These are phyloP conservation scores for Drosophila leonis DNA, from an alignment of 2,888 invertebrate genomes.

Conservation along the genomic window DNA sequence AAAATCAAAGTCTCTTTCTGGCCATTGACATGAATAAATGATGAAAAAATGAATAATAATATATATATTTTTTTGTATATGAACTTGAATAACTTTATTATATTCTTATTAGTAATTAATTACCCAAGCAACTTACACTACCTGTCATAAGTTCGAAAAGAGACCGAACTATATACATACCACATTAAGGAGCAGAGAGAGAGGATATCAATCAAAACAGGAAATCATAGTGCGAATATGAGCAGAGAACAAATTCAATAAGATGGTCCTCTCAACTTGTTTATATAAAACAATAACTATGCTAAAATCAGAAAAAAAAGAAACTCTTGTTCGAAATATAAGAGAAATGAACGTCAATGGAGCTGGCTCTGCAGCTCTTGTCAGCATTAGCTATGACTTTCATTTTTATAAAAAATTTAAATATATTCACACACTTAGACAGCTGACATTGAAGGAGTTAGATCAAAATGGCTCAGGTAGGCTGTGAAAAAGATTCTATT, in stretches of 20 bases:
- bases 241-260: too few species aligned
- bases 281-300: too few species aligned
- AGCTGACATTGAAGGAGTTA: background rate
- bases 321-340: too few species aligned
- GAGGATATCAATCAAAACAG: too few species aligned
- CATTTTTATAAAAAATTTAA: background rate
- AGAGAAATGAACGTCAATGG: background rate
- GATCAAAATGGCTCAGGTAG: conserved; percentile 52
- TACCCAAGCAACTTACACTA: background rate
- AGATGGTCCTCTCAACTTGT: too few species aligned
- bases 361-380: conserved; percentile 21
- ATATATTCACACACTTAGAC: background rate
- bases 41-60: background rate
- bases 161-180: too few species aligned
- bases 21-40: background rate
- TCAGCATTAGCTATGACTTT: background rate
- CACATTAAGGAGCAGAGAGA: too few species aligned
- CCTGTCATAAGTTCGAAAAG: too few species aligned
- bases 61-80: background rate
- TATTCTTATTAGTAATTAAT: background rate
- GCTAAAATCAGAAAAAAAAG: too few species aligned
- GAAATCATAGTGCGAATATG: too few species aligned
- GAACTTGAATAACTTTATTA: background rate
- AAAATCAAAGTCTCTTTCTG: background rate
- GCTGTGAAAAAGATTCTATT: conserved; percentile 34